Conservation (phyloP, 30 jellyfish, hydroid and myxozoan genomes). For the Chrysaora quinquecirrha region DNA sequence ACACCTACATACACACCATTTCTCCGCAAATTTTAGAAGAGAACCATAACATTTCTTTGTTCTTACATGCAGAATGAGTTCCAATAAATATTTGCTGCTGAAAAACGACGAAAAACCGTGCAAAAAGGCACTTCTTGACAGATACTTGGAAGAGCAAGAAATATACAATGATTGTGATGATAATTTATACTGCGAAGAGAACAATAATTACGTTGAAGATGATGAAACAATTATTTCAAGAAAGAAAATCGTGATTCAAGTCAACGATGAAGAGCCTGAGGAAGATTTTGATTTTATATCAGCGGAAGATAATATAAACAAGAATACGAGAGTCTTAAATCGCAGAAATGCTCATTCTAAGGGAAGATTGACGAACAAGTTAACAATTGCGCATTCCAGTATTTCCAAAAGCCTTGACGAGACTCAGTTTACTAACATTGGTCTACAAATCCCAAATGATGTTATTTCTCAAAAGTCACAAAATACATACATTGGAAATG, state of each 20-base stretch:
- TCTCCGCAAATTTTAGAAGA: too few species aligned
- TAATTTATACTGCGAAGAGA: not conserved
- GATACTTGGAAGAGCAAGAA: slow-evolving; percentile 9
- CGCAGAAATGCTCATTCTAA: not conserved
- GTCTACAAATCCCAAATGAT: not conserved
- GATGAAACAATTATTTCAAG: not conserved
- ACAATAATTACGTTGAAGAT: not conserved
- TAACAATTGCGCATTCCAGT: too few species aligned
- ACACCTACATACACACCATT: too few species aligned
- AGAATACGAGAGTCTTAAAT: not conserved
- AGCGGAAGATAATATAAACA: not conserved
- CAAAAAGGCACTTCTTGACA: not conserved
- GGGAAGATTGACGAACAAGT: too few species aligned
- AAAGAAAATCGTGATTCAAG: not conserved
- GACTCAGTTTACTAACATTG: not conserved
- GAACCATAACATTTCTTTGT: too few species aligned
- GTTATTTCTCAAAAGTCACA: not conserved
- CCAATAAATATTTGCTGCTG: too few species aligned
- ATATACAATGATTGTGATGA: not conserved
- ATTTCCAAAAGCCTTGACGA: not conserved
- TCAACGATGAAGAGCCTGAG: not conserved
- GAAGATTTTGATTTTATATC: not conserved
- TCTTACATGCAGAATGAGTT: too few species aligned
- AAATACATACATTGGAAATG: not conserved
- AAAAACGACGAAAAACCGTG: not conserved